Percentiles rank a stretch among this genome's conserved stretches.
Evolutionary conservation across 2,888 invertebrate species (phyloP).

Genomic region (Diarsia dahlii): DNA sequence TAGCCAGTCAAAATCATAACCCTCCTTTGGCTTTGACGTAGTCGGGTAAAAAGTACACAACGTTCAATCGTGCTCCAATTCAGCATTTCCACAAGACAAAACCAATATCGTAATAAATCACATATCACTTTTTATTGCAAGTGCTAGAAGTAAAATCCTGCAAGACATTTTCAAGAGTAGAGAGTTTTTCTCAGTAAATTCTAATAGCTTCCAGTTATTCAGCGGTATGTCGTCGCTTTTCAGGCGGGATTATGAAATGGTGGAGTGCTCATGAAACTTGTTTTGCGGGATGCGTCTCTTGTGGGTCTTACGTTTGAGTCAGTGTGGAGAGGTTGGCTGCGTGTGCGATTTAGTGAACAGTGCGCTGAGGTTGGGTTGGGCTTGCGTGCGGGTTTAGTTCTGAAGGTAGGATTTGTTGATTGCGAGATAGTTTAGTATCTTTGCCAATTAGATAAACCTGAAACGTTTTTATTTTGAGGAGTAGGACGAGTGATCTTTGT

Average conservation of each 20-base stretch:
- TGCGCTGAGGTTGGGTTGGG: constrained; percentile 20
- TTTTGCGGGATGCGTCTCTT: constrained; percentile 64
- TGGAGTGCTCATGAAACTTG: constrained; percentile 64
- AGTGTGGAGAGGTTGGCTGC: constrained; percentile 45
- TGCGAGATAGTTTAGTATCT: not conserved
- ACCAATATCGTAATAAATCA: constrained; percentile 24
- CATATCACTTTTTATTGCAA: constrained; percentile 23
- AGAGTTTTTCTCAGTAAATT: constrained; percentile 38
- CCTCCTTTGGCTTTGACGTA: too few species aligned
- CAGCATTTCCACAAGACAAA: not conserved
- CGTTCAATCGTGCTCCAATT: not conserved
- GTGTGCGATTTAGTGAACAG: constrained; percentile 43
- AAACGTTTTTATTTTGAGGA: too few species aligned
- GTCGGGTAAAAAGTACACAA: too few species aligned
- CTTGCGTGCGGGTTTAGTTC: not conserved
- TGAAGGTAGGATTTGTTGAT: not conserved
- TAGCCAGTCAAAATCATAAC: too few species aligned
- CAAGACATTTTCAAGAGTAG: constrained; percentile 15
- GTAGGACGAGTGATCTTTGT: too few species aligned
- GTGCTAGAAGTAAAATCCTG: constrained; percentile 6
- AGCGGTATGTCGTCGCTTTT: constrained; percentile 45
- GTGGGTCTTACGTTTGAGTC: constrained; percentile 63
- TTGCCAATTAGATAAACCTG: too few species aligned
- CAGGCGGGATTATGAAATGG: constrained; percentile 62
- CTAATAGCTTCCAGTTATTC: constrained; percentile 54